Conservation (phyloP, 2,888 invertebrate genomes). For the Apodemia duryi region DNA sequence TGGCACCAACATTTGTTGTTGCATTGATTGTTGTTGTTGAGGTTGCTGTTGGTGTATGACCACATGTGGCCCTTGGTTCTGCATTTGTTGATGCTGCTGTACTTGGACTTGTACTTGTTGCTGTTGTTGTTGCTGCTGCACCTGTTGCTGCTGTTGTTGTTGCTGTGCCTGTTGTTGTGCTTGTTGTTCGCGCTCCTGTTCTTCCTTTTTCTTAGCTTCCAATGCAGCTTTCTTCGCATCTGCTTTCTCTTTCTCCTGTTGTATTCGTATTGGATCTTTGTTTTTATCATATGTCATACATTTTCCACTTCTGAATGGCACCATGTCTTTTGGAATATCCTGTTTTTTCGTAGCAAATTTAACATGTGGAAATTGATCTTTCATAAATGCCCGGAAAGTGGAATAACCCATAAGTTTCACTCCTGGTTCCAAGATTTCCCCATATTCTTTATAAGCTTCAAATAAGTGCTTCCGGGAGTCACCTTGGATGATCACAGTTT, state of each 20-base stretch:
- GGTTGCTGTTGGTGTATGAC: constrained; percentile 67
- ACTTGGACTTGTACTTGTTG: constrained; percentile 64
- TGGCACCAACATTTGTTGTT: constrained; percentile 72
- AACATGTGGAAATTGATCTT: constrained; percentile 88
- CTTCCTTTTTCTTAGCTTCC: constrained; percentile 73
- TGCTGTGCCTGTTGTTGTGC: constrained; percentile 56
- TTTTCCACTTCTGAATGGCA: constrained; percentile 76
- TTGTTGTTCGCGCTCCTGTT: constrained; percentile 66
- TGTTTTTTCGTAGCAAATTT: constrained; percentile 83
- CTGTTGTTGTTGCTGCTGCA: constrained; percentile 57
- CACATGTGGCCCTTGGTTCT: constrained; percentile 58
- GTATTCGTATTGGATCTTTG: constrained; percentile 70
- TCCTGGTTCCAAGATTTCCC: constrained; percentile 83
- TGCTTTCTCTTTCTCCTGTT: constrained; percentile 71
- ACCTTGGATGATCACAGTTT: constrained; percentile 73
- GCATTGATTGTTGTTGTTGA: constrained; percentile 55
- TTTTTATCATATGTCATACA: constrained; percentile 76
- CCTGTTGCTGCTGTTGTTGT: constrained; percentile 52
- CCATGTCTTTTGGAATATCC: constrained; percentile 67
- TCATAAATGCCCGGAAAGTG: constrained; percentile 89
- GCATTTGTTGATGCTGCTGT: constrained; percentile 68
- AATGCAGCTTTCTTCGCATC: constrained; percentile 74
- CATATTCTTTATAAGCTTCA: constrained; percentile 86
- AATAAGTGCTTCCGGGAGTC: constrained; percentile 84
- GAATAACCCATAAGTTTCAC: constrained; percentile 89